Conservation (phyloP, 2,888 invertebrate genomes). For the Stenchaetothrips biformis region DNA sequence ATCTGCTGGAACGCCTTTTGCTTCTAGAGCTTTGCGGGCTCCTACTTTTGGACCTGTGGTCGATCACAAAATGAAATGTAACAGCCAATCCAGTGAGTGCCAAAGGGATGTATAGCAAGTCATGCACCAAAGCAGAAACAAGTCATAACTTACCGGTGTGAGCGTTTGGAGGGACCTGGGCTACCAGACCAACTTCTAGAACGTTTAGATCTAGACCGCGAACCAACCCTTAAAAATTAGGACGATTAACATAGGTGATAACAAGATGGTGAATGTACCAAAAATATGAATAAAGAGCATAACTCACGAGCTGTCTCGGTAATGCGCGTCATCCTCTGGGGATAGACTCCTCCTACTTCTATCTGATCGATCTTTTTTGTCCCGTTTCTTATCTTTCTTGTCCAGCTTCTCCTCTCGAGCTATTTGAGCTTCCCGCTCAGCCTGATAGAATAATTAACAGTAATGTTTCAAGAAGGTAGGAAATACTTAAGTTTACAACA, state of each 20-base stretch:
- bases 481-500: not conserved
- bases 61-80: not conserved
- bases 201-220: constrained; percentile 38
- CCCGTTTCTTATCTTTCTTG: constrained; percentile 45
- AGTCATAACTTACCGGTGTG: constrained; percentile 38
- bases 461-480: not conserved
- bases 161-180: constrained; percentile 39
- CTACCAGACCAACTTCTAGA: constrained; percentile 41
- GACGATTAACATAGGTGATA: not conserved
- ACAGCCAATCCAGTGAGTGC: not conserved
- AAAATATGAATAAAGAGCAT: not conserved
- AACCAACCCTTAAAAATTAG: not conserved
- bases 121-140: not conserved
- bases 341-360: constrained; percentile 37
- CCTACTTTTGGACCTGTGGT: constrained; percentile 37
- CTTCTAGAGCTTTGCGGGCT: constrained; percentile 36
- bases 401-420: constrained; percentile 39
- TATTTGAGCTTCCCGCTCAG: constrained; percentile 34
- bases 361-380: constrained; percentile 38
- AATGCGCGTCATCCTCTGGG: constrained; percentile 37
- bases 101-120: not conserved
- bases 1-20: constrained; percentile 35
- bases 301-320: constrained; percentile 32
- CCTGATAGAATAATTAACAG: constrained; percentile 35
- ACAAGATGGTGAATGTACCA: not conserved